Conservation (phyloP, 2,888 invertebrate genomes). For the Thera obeliscata region DNA sequence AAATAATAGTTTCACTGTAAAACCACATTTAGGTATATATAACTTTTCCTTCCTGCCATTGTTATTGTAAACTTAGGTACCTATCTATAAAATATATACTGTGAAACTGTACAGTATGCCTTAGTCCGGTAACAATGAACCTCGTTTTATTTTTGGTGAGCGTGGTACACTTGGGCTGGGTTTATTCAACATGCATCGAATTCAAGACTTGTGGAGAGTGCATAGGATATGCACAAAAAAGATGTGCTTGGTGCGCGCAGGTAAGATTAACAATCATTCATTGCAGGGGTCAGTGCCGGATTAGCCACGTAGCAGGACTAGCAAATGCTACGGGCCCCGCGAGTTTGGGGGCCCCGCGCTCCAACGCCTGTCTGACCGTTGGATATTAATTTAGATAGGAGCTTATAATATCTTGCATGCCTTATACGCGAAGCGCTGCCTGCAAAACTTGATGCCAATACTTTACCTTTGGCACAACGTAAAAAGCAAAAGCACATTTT, state of each 20-base stretch:
- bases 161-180: constrained; percentile 30
- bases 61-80: constrained; percentile 3
- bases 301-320: too few species aligned
- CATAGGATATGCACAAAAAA: constrained; percentile 51
- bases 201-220: constrained; percentile 61
- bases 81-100: constrained; percentile 6
- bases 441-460: too few species aligned
- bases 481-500: too few species aligned
- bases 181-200: constrained; percentile 33
- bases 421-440: too few species aligned
- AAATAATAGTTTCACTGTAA: not conserved
- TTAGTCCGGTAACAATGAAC: constrained; percentile 29
- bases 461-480: too few species aligned
- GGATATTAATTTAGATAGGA: too few species aligned
- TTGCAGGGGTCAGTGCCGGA: too few species aligned
- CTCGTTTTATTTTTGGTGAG: constrained; percentile 21
- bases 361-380: too few species aligned
- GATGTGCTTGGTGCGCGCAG: constrained; percentile 66
- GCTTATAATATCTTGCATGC: too few species aligned
- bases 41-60: constrained; percentile 21
- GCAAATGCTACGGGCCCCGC: too few species aligned
- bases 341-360: too few species aligned
- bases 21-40: constrained; percentile 6
- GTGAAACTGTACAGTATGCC: not conserved
- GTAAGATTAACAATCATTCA: constrained; percentile 44